Conservation (phyloP, 2,797 vertebrate genomes). For the Chelon auratus region DNA sequence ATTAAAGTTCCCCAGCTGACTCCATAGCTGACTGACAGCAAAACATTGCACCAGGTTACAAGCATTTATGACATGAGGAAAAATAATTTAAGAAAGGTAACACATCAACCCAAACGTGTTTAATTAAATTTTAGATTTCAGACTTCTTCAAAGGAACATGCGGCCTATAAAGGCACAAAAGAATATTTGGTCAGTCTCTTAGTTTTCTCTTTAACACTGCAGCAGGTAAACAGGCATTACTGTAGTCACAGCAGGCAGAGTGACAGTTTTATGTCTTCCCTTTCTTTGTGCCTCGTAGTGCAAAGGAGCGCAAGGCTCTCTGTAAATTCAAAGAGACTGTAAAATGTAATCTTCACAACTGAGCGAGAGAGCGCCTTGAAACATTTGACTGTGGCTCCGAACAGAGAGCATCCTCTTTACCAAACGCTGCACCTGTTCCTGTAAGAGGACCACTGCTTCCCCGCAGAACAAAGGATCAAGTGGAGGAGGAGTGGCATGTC, state of each 20-base stretch:
- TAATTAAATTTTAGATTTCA: too few relatives aligned
- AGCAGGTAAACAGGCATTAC: neutral
- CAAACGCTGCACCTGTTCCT: constrained; percentile 63
- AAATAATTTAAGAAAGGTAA: neutral
- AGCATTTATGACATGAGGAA: too few relatives aligned
- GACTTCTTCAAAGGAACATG: too few relatives aligned
- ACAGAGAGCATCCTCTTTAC: constrained; percentile 48
- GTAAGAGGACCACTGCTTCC: constrained; percentile 49
- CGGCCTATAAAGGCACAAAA: neutral
- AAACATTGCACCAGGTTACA: neutral
- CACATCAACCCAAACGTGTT: too few relatives aligned
- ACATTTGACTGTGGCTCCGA: constrained; percentile 31
- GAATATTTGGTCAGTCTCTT: constrained; percentile 1
- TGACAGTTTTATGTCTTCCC: neutral
- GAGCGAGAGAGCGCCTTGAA: constrained; percentile 21
- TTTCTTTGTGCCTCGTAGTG: constrained; percentile 7
- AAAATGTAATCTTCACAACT: constrained; percentile 39
- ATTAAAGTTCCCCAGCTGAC: neutral
- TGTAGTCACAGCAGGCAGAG: neutral
- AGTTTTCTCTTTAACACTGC: neutral
- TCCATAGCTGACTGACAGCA: neutral
- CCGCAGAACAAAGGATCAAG: constrained; percentile 53
- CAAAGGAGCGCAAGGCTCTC: neutral
- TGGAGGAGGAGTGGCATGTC: constrained; percentile 41
- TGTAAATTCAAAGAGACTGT: constrained; percentile 22